phyloP scores from a whole-genome alignment of 1,140 invertebrate genomes.

The Chymomyza costata region DNA sequence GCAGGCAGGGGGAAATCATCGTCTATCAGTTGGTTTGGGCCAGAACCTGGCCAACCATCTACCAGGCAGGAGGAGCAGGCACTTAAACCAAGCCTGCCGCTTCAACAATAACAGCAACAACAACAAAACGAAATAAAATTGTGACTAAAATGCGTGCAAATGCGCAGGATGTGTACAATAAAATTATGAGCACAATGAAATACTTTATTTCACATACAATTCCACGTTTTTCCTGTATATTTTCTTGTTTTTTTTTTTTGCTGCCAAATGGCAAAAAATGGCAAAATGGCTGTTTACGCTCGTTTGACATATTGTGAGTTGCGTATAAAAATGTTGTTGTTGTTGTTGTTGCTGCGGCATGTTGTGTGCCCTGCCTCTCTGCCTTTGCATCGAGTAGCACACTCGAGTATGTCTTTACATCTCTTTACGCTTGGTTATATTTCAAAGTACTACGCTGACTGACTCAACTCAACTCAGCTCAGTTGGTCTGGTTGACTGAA shows the following conservation, averaged over 20 bases:
- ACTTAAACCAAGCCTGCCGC: too few species aligned
- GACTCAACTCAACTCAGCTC: too few species aligned
- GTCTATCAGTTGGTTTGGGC: too few species aligned
- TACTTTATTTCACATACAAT: constrained; percentile 47
- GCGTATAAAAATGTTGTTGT: too few species aligned
- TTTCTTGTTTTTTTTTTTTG: constrained; percentile 12
- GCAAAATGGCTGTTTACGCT: constrained; percentile 70
- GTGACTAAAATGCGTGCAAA: constrained; percentile 47
- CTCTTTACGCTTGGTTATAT: constrained; percentile 63
- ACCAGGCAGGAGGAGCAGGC: background rate
- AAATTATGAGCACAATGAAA: constrained; percentile 44
- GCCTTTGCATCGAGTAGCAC: constrained; percentile 55
- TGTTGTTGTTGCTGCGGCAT: too few species aligned
- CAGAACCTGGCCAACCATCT: too few species aligned
- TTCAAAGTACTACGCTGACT: constrained; percentile 25
- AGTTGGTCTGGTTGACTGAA: constrained; percentile 3
- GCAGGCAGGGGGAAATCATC: constrained; percentile 4
- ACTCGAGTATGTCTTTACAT: constrained; percentile 69
- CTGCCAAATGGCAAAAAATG: constrained; percentile 45
- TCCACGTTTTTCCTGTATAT: constrained; percentile 29
- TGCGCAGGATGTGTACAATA: constrained; percentile 41
- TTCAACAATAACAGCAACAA: too few species aligned
- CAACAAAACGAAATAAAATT: too few species aligned
- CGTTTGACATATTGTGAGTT: constrained; percentile 59
- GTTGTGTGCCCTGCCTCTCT: constrained; percentile 32